These are phyloP conservation scores for Benthosema pterotum DNA, from an alignment of 2,797 vertebrate species.

Conservation along the genomic window DNA sequence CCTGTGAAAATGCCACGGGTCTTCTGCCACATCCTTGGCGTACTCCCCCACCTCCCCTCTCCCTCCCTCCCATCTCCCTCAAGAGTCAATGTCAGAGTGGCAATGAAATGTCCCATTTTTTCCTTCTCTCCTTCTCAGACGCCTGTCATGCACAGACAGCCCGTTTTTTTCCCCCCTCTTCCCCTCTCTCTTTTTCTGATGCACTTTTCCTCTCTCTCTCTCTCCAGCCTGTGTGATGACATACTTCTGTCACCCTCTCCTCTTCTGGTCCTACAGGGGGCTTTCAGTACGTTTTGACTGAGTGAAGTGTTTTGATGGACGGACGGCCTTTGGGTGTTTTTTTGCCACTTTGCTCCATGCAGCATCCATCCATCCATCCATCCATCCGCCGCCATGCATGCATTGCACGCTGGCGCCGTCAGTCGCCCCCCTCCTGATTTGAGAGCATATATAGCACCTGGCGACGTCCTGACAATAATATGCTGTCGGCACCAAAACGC, in stretches of 20 bases:
- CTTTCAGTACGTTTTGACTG: constrained; percentile 47
- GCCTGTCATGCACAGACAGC: constrained; percentile 63
- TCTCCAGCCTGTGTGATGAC: constrained; percentile 27
- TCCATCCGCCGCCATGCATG: too few species aligned
- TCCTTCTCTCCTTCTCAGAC: constrained; percentile 44
- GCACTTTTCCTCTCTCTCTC: constrained; percentile 7
- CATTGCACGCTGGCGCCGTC: constrained; percentile 49
- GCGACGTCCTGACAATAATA: constrained; percentile 53
- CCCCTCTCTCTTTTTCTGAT: constrained; percentile 12
- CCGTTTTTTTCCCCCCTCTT: constrained; percentile 13
- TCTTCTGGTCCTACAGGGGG: constrained; percentile 42
- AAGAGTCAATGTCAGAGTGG: constrained; percentile 60
- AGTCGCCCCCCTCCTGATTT: too few species aligned
- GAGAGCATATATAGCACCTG: constrained; percentile 46
- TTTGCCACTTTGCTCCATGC: constrained; percentile 36
- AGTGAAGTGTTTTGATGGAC: constrained; percentile 57
- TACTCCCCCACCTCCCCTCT: constrained; percentile 51
- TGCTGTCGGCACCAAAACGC: constrained; percentile 51
- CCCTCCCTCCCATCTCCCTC: constrained; percentile 24
- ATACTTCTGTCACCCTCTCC: constrained; percentile 38
- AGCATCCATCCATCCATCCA: too few species aligned
- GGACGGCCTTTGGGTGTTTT: constrained; percentile 46
- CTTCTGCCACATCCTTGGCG: constrained; percentile 60
- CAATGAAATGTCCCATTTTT: constrained; percentile 58
- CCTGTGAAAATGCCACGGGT: constrained; percentile 50